Percentiles rank a stretch among this genome's conserved stretches.
These are phyloP conservation scores for Triplophysa bombifrons DNA, from an alignment of 2,797 vertebrate species.

Conservation along the genomic window DNA sequence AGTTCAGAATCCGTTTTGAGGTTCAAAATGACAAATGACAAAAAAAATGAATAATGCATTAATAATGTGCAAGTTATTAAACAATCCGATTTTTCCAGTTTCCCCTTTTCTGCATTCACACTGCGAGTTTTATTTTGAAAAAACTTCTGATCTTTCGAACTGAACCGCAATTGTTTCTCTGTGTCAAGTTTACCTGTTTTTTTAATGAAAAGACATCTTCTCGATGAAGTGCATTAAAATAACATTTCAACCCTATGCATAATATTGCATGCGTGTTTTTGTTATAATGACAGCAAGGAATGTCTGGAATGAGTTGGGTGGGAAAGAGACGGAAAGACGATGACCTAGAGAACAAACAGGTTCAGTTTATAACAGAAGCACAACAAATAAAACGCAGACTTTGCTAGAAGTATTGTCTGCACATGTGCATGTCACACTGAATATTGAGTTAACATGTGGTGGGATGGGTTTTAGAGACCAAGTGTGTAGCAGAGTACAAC, in stretches of 20 bases:
- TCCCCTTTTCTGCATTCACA: not conserved
- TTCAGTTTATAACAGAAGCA: not conserved
- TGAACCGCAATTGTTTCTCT: constrained; percentile 15
- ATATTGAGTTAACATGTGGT: constrained; percentile 4
- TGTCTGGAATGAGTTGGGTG: constrained; percentile 12
- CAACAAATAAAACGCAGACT: not conserved
- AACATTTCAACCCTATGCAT: not conserved
- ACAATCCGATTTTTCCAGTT: too few species aligned
- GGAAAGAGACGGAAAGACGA: not conserved
- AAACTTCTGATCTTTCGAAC: not conserved
- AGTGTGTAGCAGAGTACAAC: not conserved
- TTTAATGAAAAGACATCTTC: constrained; percentile 47
- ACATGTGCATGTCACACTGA: not conserved
- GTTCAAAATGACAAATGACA: not conserved
- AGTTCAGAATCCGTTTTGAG: not conserved
- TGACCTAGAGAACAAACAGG: not conserved
- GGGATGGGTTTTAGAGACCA: constrained; percentile 6
- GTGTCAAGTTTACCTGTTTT: constrained; percentile 11
- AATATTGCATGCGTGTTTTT: not conserved
- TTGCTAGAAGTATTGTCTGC: not conserved
- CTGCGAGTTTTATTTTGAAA: not conserved
- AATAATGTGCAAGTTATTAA: not conserved
- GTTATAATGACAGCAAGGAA: not conserved
- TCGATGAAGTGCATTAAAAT: constrained; percentile 49
- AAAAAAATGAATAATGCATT: not conserved